These are phyloP conservation scores for Cottoperca gobio DNA, from an alignment of 2,797 vertebrate species.

Conservation along the genomic window DNA sequence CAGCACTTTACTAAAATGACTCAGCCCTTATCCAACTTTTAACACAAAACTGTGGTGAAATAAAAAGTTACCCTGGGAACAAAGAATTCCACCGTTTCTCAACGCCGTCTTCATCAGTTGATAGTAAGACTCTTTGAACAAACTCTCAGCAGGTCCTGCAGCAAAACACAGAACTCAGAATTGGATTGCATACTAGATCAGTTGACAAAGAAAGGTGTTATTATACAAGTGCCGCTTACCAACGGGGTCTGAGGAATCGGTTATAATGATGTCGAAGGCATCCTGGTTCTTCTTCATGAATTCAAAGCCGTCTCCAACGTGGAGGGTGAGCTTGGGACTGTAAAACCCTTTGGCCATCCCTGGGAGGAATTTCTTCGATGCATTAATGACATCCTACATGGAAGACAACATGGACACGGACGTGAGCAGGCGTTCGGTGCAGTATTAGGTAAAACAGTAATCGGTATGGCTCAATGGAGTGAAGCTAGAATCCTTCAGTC, in stretches of 20 bases:
- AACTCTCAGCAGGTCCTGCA: conserved; percentile 94
- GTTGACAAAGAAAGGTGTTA: not conserved
- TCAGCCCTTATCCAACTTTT: not conserved
- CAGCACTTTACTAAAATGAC: not conserved
- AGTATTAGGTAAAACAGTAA: not conserved
- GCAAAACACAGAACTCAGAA: conserved; percentile 3
- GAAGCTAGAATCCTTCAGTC: not conserved
- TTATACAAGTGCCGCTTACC: conserved; percentile 81
- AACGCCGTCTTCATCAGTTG: conserved; percentile 97
- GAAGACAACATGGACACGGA: conserved; percentile 17
- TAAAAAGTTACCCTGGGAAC: conserved; percentile 91
- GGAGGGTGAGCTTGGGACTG: conserved; percentile 93
- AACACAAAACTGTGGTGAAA: conserved; percentile 1
- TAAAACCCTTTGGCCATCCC: conserved; percentile 97
- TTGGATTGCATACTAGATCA: not conserved
- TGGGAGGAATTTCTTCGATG: conserved; percentile 95
- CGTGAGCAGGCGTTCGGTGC: not conserved
- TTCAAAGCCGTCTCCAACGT: conserved; percentile 97
- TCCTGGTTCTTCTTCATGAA: conserved; percentile 99
- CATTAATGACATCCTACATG: conserved; percentile 94
- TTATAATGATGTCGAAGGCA: conserved; percentile 97
- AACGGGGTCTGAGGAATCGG: conserved; percentile 97
- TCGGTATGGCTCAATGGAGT: not conserved
- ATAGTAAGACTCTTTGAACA: conserved; percentile 98
- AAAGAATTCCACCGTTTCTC: conserved; percentile 92